Evolutionary conservation across 2,888 invertebrate genomes (phyloP), one percentile per base, ranked within the genome.

Genomic region (Thysanoteuthis rhombus): DNA sequence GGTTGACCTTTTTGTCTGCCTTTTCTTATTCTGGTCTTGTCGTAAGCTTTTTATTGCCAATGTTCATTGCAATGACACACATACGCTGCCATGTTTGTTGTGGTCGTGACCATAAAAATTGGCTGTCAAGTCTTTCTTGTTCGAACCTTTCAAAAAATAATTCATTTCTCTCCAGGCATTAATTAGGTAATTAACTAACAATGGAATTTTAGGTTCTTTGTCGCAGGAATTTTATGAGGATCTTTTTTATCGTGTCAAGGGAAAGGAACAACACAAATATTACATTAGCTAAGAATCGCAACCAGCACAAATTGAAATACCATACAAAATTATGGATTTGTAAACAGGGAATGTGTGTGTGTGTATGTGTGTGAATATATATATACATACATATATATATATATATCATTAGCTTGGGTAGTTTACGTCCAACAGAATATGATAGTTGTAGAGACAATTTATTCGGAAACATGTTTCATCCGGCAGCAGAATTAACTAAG

Each of bases 121-220:
- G 75, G 32, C n/a, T 75, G n/a, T 75, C n/a, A 75, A 75, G n/a
- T 75, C n/a, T 36, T 75, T 75, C 75, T 75, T 75, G n/a, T 75
- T n/a, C n/a, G 36, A 75, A 16, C 75, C n/a, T 75, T 75, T 75
- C 75, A 75, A 75, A 75, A 75, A n/a, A 75, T n/a, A 75, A 75
- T 75, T n/a, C 75, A 75, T 75, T 75, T n/a, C 75, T 75, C 75
- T 75, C n/a, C n/a, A 75, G n/a, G 75, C n/a, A 75, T 75, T 75
- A n/a, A 75, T 75, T 75, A 75, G 19, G 36, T 75, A n/a, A 75
- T 75, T 75, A 75, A 16, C 75, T 75, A 75, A 75, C n/a, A 75
- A 75, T 10, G 25, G 75, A n/a, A 75, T 75, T n/a, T 75, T 19
- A 3, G 75, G 36, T 75, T 75, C n/a, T 75, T 75, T 75, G 75